These are phyloP conservation scores for Zygaena filipendulae DNA, from an alignment of 2,888 invertebrate genomes.

Conservation along the genomic window DNA sequence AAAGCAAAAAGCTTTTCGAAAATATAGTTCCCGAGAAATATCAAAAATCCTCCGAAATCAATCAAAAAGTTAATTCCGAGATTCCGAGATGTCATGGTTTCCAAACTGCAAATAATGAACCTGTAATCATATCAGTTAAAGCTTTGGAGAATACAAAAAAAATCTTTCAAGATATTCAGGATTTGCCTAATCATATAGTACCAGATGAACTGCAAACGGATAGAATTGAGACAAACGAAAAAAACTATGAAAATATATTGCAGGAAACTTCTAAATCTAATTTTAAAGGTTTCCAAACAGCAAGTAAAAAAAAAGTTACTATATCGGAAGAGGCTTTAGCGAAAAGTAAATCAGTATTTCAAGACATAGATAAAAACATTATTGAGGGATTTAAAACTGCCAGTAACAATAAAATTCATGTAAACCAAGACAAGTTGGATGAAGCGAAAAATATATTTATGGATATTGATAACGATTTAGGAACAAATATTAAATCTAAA, in stretches of 20 bases:
- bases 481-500: slow-evolving; percentile 10
- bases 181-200: too few species aligned
- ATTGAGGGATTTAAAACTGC: slow-evolving; percentile 23
- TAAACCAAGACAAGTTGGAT: slow-evolving; percentile 28
- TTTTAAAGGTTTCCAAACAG: slow-evolving; percentile 24
- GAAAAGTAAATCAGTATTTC: slow-evolving; percentile 28
- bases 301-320: slow-evolving; percentile 21
- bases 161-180: slow-evolving; percentile 24
- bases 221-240: too few species aligned
- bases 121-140: slow-evolving; percentile 30
- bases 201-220: too few species aligned
- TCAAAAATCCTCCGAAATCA: not conserved
- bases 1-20: slow-evolving; percentile 3
- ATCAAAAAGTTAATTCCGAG: not conserved
- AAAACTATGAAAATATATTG: too few species aligned
- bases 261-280: too few species aligned
- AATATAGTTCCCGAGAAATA: slow-evolving; percentile 1
- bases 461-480: slow-evolving; percentile 1
- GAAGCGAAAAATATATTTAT: slow-evolving; percentile 29
- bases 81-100: slow-evolving; percentile 26
- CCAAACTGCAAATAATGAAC: slow-evolving; percentile 41
- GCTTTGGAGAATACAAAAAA: slow-evolving; percentile 27
- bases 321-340: slow-evolving; percentile 26
- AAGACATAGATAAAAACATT: slow-evolving; percentile 19
- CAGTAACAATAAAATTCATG: slow-evolving; percentile 23